Percentiles rank a stretch among this genome's conserved stretches.
These are phyloP conservation scores for Trichopria drosophilae DNA, from an alignment of 2,888 invertebrate species.

Conservation along the genomic window DNA sequence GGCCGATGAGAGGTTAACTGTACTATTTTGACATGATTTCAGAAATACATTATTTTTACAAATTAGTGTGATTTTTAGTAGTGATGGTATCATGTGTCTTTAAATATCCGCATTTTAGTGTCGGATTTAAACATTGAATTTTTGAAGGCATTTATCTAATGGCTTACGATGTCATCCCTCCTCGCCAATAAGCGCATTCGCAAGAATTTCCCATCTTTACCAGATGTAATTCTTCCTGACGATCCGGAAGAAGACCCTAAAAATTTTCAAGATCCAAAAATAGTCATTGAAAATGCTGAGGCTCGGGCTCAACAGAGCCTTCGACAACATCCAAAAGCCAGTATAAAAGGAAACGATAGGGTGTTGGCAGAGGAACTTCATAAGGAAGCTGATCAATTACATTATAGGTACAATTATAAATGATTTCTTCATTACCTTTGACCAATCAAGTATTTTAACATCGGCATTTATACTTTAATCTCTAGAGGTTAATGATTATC, in stretches of 20 bases:
- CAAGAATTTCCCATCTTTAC: not conserved
- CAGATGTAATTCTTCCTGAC: conserved; percentile 7
- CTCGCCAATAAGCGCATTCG: too few relatives aligned
- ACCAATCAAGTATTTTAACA: not conserved
- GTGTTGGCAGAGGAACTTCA: conserved; percentile 47
- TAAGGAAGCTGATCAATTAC: conserved; percentile 46
- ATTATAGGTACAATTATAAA: conserved; percentile 36
- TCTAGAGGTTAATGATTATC: too few relatives aligned
- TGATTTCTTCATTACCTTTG: not conserved
- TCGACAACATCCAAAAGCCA: conserved; percentile 22
- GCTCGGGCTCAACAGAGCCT: conserved; percentile 34
- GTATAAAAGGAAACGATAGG: conserved; percentile 29
- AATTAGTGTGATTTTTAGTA: too few relatives aligned
- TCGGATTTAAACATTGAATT: too few relatives aligned
- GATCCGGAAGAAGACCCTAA: conserved; percentile 10
- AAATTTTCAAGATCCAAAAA: conserved; percentile 38
- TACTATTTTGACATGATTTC: too few relatives aligned
- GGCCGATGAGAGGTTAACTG: too few relatives aligned
- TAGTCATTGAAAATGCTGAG: conserved; percentile 39
- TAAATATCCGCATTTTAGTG: too few relatives aligned
- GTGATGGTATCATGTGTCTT: too few relatives aligned
- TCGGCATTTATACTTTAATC: too few relatives aligned
- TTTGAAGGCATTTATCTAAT: too few relatives aligned
- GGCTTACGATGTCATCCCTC: too few relatives aligned
- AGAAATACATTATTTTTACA: too few relatives aligned